phyloP scores from a whole-genome alignment of 23 tunicate genomes.

The Trididemnum clinides region DNA sequence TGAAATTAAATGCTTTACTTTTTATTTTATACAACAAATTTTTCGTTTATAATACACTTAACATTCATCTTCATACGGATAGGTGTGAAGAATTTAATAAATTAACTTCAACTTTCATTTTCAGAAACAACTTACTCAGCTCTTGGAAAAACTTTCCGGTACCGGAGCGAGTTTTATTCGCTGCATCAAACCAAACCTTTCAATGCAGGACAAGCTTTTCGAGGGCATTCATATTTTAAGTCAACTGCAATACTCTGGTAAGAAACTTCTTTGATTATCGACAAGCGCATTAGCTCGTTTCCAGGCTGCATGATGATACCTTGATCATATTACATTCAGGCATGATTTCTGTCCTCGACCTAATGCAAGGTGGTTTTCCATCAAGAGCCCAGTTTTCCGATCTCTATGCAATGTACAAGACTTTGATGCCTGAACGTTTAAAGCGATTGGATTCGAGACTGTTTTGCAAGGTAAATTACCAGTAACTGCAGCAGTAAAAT shows the following conservation, averaged over 20 bases:
- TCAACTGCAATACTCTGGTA: slow-evolving; percentile 97
- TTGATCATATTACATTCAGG: slow-evolving; percentile 36
- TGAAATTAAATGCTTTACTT: no score
- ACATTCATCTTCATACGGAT: no score
- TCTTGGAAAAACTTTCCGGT: slow-evolving; percentile 71
- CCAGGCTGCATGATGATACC: no score
- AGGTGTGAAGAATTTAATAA: no score
- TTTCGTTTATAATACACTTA: no score
- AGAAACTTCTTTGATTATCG: no score
- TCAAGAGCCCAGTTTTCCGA: slow-evolving; percentile 94
- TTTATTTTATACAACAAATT: no score
- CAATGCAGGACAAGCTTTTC: slow-evolving; percentile 78
- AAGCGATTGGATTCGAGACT: slow-evolving; percentile 86
- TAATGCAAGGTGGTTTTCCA: slow-evolving; percentile 99
- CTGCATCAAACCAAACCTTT: slow-evolving; percentile 96
- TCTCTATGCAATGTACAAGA: slow-evolving; percentile 91
- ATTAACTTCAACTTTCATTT: no score
- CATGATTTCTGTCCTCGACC: slow-evolving; percentile 93
- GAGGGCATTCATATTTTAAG: slow-evolving; percentile 93
- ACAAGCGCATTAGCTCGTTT: no score
- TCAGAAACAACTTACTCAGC: slow-evolving; percentile 77
- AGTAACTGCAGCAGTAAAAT: no score
- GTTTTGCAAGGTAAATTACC: slow-evolving; percentile 74
- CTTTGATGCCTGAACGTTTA: slow-evolving; percentile 84
- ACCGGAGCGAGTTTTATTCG: slow-evolving; percentile 97